Conservation (phyloP, 2,888 invertebrate species). For the Heliothis peltigera region DNA sequence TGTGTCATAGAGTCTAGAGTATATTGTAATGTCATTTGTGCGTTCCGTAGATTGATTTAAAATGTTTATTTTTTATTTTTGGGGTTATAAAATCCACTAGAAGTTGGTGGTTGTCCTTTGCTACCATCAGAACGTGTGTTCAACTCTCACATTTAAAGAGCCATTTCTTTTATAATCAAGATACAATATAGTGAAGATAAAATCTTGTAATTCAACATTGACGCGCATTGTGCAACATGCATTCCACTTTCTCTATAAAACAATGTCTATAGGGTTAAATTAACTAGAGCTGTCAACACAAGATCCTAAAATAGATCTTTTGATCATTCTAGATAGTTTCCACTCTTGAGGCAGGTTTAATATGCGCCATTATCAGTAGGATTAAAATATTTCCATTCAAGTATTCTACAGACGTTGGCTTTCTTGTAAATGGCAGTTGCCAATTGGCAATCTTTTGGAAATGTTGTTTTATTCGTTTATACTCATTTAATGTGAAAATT, state of each 20-base stretch:
- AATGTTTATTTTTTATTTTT: too few relatives aligned
- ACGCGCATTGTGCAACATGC: slow-evolving; percentile 21
- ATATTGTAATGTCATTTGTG: not conserved
- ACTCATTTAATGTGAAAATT: too few relatives aligned
- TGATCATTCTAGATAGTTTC: too few relatives aligned
- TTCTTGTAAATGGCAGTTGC: not conserved
- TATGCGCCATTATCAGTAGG: not conserved
- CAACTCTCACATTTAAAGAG: slow-evolving; percentile 13
- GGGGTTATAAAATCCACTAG: too few relatives aligned
- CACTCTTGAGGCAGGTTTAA: too few relatives aligned
- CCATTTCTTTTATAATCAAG: slow-evolving; percentile 7
- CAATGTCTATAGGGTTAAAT: slow-evolving; percentile 17
- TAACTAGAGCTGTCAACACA: too few relatives aligned
- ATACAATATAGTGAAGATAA: slow-evolving; percentile 12
- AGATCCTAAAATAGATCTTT: too few relatives aligned
- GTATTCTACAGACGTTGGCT: not conserved
- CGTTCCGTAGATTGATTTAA: not conserved
- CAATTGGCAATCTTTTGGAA: slow-evolving; percentile 14
- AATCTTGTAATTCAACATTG: slow-evolving; percentile 17
- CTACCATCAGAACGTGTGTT: not conserved
- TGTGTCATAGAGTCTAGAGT: not conserved
- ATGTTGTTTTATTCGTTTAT: too few relatives aligned
- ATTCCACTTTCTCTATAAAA: slow-evolving; percentile 24
- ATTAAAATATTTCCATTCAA: slow-evolving; percentile 1
- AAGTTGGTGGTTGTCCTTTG: not conserved